Evolutionary conservation across 2,113 vertebrate genomes (phyloP).

Genomic region (Catharus minimus): DNA sequence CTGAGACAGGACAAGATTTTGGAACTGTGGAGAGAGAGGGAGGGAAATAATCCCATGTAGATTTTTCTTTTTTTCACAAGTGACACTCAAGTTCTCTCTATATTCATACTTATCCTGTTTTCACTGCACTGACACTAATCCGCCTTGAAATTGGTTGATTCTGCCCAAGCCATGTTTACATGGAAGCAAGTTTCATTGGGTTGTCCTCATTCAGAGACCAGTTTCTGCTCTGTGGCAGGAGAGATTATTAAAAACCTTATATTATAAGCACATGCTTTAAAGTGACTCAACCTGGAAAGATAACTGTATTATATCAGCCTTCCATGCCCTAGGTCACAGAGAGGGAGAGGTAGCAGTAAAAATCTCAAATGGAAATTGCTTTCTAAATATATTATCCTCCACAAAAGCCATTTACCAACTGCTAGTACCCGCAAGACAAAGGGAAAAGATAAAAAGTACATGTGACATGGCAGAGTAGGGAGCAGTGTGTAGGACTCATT

Average conservation of each 20-base stretch:
- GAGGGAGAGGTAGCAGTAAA: slow-evolving; percentile 55
- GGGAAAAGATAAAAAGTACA: slow-evolving; percentile 40
- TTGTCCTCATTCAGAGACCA: slow-evolving; percentile 60
- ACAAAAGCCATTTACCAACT: slow-evolving; percentile 72
- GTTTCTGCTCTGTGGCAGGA: slow-evolving; percentile 64
- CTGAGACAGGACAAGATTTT: not conserved
- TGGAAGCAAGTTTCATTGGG: slow-evolving; percentile 63
- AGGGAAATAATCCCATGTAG: not conserved
- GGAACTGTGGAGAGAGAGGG: not conserved
- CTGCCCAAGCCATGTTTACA: slow-evolving; percentile 66
- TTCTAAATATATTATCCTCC: slow-evolving; percentile 70
- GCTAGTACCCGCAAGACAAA: slow-evolving; percentile 66
- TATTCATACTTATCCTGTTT: slow-evolving; percentile 61
- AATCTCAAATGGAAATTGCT: slow-evolving; percentile 69
- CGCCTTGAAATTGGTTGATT: slow-evolving; percentile 78
- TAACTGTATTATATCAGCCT: slow-evolving; percentile 67
- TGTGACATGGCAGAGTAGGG: not conserved
- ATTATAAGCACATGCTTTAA: slow-evolving; percentile 65
- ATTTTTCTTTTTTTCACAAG: slow-evolving; percentile 53
- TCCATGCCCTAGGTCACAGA: slow-evolving; percentile 52
- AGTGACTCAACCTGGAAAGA: slow-evolving; percentile 63
- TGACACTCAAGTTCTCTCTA: slow-evolving; percentile 33
- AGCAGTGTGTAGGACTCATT: slow-evolving; percentile 23
- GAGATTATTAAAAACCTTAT: slow-evolving; percentile 73
- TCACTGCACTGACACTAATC: slow-evolving; percentile 70